Evolutionary conservation across 2,888 invertebrate species (phyloP), one percentile per base, ranked within the genome.

Genomic region (Eurytoma californica): DNA sequence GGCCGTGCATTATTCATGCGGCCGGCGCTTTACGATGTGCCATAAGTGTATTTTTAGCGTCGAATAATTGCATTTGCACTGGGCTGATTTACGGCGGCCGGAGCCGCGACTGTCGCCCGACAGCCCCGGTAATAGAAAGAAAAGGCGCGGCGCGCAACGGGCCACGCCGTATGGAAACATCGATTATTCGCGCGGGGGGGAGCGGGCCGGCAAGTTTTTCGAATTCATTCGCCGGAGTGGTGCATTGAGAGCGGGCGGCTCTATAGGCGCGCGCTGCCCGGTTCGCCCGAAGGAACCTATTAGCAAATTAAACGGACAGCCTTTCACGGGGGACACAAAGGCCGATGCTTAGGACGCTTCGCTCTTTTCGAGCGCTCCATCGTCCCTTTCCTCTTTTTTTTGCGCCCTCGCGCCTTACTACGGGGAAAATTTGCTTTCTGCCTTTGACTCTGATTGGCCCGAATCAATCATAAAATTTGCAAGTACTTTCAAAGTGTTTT

Each of bases 241-340:
- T 28, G 14, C 60, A 72, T 72, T 28, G 49, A 24, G 66, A 30
- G 14, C 53, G 13, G 5, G 60, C 16, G 13, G 7, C 16, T 51
- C 39, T 39, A 39, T 39, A 39, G 39, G 39, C 39, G 39, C 7
- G 30, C 61, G 20, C 1, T 24, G 12, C 0, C 9, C 14, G 28
- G 24, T 58, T 49, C 53, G 55, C 16, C 39, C 73, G 65, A 81
- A 77, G 69, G 61, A 75, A 77, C 30, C 79, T 80, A 82, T 82
- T 82, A 82, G 80, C 70, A 80, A 82, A 82, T 82, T 82, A 79
- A 79, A 82, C 67, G 82, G 57, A 77, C 77, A 66, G 53, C 24
- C 67, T 75, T 82, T 80, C 67, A 57, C 51, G 24, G 4, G 18
- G 7, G 66, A 63, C 58, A 75, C 76, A 81, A 81, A 81, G 65